Conservation (phyloP, 2,888 invertebrate genomes). For the Therioaphis trifolii region DNA sequence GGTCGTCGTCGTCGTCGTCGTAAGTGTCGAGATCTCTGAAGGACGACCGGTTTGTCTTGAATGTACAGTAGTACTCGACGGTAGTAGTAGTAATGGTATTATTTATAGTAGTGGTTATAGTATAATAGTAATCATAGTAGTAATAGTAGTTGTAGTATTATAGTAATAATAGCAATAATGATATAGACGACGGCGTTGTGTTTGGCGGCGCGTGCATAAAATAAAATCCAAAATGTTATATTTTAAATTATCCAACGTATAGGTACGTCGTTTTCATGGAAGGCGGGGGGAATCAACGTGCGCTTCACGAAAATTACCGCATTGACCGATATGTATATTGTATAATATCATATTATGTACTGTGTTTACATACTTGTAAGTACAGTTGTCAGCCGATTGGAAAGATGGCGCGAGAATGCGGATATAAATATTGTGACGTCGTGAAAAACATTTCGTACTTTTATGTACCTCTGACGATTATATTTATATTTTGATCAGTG, state of each 20-base stretch:
- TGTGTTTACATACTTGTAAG: too few relatives aligned
- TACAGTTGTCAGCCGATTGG: not conserved
- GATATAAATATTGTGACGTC: slow-evolving; percentile 15
- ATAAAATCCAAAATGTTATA: too few relatives aligned
- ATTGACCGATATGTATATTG: too few relatives aligned
- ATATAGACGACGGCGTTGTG: slow-evolving; percentile 4
- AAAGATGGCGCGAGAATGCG: slow-evolving; percentile 14
- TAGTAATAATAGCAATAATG: not conserved
- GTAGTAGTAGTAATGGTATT: not conserved
- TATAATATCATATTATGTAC: too few relatives aligned
- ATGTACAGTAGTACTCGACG: not conserved
- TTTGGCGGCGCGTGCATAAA: slow-evolving; percentile 8
- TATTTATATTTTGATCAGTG: too few relatives aligned
- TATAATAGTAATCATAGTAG: not conserved
- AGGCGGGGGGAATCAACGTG: not conserved
- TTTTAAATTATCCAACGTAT: too few relatives aligned
- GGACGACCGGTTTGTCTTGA: slow-evolving; percentile 56
- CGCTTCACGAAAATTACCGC: slow-evolving; percentile 16
- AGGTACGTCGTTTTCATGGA: not conserved
- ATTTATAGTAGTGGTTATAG: not conserved
- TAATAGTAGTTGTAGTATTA: not conserved
- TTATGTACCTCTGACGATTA: too few relatives aligned
- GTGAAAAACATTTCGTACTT: slow-evolving; percentile 11
- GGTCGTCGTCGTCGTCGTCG: not conserved
- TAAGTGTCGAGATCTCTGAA: slow-evolving; percentile 45